Evolutionary conservation across 2,888 invertebrate genomes (phyloP).

Genomic region (Galerucella pusilla): DNA sequence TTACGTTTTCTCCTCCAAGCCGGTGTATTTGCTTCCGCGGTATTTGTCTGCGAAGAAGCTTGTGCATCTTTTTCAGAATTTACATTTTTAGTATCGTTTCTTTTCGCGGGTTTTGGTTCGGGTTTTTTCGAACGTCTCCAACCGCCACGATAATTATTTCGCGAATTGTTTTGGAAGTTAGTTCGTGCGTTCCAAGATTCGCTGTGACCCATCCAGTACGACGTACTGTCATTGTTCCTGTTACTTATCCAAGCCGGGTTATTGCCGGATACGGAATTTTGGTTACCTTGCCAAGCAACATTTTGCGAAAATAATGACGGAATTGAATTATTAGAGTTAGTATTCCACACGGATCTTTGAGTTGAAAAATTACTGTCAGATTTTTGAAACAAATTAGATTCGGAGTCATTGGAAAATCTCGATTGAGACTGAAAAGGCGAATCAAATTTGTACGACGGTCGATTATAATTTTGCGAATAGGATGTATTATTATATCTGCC

Average conservation of each 20-base stretch:
- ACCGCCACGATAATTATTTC: neutral
- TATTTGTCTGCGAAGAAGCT: neutral
- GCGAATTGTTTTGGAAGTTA: neutral
- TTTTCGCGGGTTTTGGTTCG: neutral
- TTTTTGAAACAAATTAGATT: neutral
- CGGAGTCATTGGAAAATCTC: neutral
- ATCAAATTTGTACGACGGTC: neutral
- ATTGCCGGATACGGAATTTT: neutral
- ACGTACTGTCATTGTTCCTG: neutral
- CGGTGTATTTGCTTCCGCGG: neutral
- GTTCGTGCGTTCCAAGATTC: neutral
- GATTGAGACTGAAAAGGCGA: conserved; percentile 16
- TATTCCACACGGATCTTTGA: conserved; percentile 17
- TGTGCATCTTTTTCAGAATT: neutral
- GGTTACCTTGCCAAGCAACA: neutral
- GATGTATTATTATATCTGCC: conserved; percentile 12
- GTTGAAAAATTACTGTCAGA: conserved; percentile 1
- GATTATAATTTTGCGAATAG: conserved; percentile 6
- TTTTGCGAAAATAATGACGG: conserved; percentile 7
- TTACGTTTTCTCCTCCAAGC: conserved; percentile 9
- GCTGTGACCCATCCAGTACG: neutral
- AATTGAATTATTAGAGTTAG: neutral
- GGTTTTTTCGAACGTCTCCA: neutral
- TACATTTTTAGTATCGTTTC: neutral
- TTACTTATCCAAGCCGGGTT: conserved; percentile 21